Conservation (phyloP, 2,797 vertebrate genomes). For the Aeoliscus strigatus region DNA sequence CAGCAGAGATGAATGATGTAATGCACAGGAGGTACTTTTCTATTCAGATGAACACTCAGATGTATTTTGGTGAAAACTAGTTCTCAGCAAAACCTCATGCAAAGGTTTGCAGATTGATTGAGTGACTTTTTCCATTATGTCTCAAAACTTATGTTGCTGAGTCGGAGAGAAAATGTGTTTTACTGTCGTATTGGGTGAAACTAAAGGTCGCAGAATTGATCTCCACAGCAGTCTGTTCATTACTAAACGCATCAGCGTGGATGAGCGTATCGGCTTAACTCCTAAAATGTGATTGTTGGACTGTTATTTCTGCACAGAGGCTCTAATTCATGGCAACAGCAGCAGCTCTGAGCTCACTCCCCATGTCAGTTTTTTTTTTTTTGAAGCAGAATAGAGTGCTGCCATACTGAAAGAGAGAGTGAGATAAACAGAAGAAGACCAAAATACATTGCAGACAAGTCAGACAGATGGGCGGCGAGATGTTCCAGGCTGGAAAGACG, state of each 20-base stretch:
- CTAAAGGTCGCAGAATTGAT: conserved; percentile 8
- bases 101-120: too few relatives aligned
- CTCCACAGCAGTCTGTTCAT: conserved; percentile 10
- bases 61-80: too few relatives aligned
- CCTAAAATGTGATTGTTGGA: conserved; percentile 13
- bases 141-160: too few relatives aligned
- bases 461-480: conserved; percentile 32
- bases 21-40: too few relatives aligned
- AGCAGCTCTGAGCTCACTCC: conserved; percentile 23
- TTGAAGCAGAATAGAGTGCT: conserved; percentile 24
- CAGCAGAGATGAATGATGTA: too few relatives aligned
- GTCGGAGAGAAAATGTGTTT: too few relatives aligned
- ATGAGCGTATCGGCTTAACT: conserved; percentile 17
- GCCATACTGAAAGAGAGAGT: conserved; percentile 21
- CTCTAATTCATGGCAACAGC: conserved; percentile 18
- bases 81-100: too few relatives aligned
- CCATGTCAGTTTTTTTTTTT: conserved; percentile 34
- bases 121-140: too few relatives aligned
- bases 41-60: too few relatives aligned
- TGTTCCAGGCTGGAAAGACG: conserved; percentile 19
- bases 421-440: conserved; percentile 10
- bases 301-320: conserved; percentile 14
- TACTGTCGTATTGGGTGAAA: too few relatives aligned
- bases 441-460: conserved; percentile 13
- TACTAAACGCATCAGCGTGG: conserved; percentile 1